These are phyloP conservation scores for Drosophila emarginata DNA, from an alignment of 2,888 invertebrate species.

Conservation along the genomic window DNA sequence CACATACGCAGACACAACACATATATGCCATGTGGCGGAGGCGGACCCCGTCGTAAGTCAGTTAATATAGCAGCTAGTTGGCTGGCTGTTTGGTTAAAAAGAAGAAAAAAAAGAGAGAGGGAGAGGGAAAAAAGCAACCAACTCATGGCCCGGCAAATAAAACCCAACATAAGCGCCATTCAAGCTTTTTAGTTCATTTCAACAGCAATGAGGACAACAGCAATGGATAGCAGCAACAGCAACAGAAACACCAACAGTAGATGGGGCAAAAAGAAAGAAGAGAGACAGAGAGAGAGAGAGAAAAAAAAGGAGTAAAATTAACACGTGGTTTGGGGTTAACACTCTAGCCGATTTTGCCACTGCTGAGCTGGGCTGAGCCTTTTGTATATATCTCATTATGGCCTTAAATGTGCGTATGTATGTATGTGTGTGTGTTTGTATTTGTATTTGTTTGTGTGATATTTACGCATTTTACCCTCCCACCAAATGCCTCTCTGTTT, in stretches of 20 bases:
- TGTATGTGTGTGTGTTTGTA: conserved; percentile 19
- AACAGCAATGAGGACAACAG: conserved; percentile 46
- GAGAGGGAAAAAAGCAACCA: conserved; percentile 40
- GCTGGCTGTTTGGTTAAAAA: conserved; percentile 53
- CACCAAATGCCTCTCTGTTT: conserved; percentile 8
- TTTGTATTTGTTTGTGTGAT: conserved; percentile 39
- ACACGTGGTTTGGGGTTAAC: conserved; percentile 75
- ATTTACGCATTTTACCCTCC: conserved; percentile 67
- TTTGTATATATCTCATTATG: conserved; percentile 72
- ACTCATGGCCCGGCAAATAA: conserved; percentile 62
- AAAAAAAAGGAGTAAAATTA: conserved; percentile 68
- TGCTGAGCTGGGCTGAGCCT: conserved; percentile 62
- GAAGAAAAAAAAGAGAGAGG: conserved; percentile 23
- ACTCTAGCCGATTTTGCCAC: conserved; percentile 62
- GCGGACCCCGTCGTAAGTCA: conserved; percentile 69
- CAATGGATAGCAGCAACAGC: conserved; percentile 32
- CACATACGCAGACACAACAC: conserved; percentile 31
- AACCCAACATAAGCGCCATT: conserved; percentile 69
- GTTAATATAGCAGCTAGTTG: conserved; percentile 74
- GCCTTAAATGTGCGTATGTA: conserved; percentile 53
- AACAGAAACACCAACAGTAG: conserved; percentile 44
- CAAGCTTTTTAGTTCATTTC: conserved; percentile 72
- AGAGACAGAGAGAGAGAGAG: conserved; percentile 37
- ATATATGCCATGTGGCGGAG: conserved; percentile 37
- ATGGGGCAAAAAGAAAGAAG: conserved; percentile 5